Percentiles rank a stretch among this genome's conserved stretches.
Evolutionary conservation across 2,113 vertebrate genomes (phyloP).

Genomic region (Engraulis encrasicolus): DNA sequence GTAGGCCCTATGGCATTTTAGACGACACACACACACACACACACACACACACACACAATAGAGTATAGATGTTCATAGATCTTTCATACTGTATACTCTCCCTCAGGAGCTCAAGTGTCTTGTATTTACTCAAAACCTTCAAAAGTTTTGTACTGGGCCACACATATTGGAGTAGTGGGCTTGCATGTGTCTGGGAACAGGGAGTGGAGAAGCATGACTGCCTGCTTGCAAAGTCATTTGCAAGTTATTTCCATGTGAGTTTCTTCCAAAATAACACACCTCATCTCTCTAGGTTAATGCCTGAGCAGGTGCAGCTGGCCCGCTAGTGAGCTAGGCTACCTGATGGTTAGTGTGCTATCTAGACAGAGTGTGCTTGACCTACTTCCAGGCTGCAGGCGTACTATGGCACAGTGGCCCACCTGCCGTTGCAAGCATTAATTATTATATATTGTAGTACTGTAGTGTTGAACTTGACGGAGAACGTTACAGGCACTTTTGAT

Average conservation of each 20-base stretch:
- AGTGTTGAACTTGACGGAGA: neutral
- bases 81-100: slow-evolving; percentile 31
- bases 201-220: neutral
- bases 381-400: slow-evolving; percentile 27
- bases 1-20: too few species aligned
- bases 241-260: neutral
- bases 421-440: slow-evolving; percentile 8
- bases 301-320: neutral
- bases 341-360: neutral
- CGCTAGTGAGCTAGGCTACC: too few species aligned
- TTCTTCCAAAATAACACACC: neutral
- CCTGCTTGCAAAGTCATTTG: neutral
- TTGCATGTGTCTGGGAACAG: too few species aligned
- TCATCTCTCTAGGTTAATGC: neutral
- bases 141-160: too few species aligned
- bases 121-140: too few species aligned
- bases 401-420: neutral
- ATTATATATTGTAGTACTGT: neutral
- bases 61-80: too few species aligned
- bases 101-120: too few species aligned
- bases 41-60: too few species aligned
- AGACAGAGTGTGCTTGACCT: slow-evolving; percentile 40
- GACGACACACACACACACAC: too few species aligned
- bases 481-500: neutral
- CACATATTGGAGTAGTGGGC: too few species aligned